Conservation (phyloP, 2,888 invertebrate species). For the Stenchaetothrips biformis region DNA sequence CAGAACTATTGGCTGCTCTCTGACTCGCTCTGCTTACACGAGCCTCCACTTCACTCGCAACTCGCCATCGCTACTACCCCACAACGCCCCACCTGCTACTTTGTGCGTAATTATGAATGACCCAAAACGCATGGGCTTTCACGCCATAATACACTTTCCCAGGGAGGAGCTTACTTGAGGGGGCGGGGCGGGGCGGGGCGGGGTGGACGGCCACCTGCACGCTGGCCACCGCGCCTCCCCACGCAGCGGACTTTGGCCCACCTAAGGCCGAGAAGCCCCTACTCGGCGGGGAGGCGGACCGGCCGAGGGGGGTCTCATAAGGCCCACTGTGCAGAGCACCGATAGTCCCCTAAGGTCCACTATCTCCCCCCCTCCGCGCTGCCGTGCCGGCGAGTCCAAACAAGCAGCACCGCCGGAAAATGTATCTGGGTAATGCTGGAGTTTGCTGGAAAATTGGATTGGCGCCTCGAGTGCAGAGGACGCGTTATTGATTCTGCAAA, state of each 20-base stretch:
- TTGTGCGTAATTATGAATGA: conserved; percentile 2
- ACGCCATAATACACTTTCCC: conserved; percentile 2
- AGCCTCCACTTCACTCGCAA: too few relatives aligned
- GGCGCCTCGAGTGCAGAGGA: background rate
- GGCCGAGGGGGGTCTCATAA: background rate
- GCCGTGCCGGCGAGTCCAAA: background rate
- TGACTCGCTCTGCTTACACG: too few relatives aligned
- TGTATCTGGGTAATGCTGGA: background rate
- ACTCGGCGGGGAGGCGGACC: background rate
- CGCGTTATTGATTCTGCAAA: background rate
- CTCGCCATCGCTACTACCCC: too few relatives aligned
- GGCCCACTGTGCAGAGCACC: background rate
- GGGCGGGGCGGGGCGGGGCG: background rate
- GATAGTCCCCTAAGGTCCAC: background rate
- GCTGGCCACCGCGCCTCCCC: background rate
- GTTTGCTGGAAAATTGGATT: background rate
- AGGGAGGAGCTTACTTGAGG: background rate
- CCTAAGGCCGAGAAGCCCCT: background rate
- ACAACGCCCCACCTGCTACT: too few relatives aligned
- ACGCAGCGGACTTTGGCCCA: background rate
- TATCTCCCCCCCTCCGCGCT: background rate
- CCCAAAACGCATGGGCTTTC: conserved; percentile 1
- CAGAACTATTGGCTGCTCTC: too few relatives aligned
- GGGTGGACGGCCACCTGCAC: background rate
- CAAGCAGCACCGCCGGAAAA: too few relatives aligned